Conservation (phyloP, 2,888 invertebrate genomes). For the Megaustenia siamemsis region DNA sequence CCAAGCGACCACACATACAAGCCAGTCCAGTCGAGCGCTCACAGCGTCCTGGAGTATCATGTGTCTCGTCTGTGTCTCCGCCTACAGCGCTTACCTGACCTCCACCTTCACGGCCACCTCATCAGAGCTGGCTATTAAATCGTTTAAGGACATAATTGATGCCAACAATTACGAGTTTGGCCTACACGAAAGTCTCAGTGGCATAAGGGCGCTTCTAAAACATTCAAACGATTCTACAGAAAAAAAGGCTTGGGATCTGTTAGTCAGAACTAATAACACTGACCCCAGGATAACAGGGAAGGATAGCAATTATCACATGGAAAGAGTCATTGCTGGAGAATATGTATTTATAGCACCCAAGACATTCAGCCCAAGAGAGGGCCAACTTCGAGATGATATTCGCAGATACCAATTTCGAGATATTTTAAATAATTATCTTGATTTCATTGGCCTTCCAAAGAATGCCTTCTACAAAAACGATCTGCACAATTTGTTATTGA, state of each 20-base stretch:
- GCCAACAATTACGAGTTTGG: not conserved
- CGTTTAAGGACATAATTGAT: not conserved
- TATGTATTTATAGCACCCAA: not conserved
- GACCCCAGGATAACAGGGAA: not conserved
- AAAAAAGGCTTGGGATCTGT: too few relatives aligned
- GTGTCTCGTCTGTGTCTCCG: not conserved
- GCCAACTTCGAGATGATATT: not conserved
- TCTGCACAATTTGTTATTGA: not conserved
- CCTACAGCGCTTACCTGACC: slow-evolving; percentile 31
- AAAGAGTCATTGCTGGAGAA: not conserved
- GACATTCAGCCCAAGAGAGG: not conserved
- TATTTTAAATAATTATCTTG: not conserved
- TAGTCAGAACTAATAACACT: not conserved
- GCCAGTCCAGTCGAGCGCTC: slow-evolving; percentile 12
- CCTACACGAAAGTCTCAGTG: not conserved
- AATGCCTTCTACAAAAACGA: not conserved
- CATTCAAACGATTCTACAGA: not conserved
- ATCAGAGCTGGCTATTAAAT: not conserved
- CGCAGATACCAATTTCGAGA: not conserved
- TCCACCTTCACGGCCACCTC: slow-evolving; percentile 11
- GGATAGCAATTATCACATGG: not conserved
- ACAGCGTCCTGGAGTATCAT: slow-evolving; percentile 12
- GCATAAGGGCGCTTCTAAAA: not conserved
- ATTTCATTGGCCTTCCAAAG: not conserved
- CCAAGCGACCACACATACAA: not conserved